phyloP scores from a whole-genome alignment of 2,113 vertebrate genomes.

The Psilopsiagon aymara region DNA sequence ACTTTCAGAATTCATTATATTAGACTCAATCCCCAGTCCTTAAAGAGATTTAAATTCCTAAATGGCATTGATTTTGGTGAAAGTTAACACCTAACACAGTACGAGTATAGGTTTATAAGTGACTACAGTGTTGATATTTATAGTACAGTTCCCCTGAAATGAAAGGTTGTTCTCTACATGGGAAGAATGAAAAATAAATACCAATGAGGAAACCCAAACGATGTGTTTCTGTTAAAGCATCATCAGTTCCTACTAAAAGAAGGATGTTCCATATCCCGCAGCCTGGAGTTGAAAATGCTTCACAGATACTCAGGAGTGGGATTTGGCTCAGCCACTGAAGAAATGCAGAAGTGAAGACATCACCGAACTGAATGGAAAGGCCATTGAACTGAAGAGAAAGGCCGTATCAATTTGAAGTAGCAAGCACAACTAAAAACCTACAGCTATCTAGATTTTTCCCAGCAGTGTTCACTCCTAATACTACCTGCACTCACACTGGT shows the following conservation, averaged over 20 bases:
- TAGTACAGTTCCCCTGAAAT: not conserved
- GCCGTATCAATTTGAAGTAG: not conserved
- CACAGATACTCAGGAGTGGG: not conserved
- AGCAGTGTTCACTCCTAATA: not conserved
- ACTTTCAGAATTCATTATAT: not conserved
- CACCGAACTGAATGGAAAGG: not conserved
- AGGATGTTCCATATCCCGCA: not conserved
- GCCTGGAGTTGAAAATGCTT: not conserved
- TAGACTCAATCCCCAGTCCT: not conserved
- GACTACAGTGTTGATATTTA: not conserved
- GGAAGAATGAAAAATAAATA: not conserved
- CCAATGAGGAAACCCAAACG: not conserved
- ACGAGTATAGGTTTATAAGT: not conserved
- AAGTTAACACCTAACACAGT: not conserved
- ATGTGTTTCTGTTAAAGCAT: not conserved
- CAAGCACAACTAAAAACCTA: not conserved
- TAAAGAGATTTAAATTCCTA: slow-evolving; percentile 16
- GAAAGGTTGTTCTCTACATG: not conserved
- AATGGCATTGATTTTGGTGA: not conserved
- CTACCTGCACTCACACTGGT: not conserved
- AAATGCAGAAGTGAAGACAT: not conserved
- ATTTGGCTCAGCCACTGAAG: not conserved
- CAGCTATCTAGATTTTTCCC: not conserved
- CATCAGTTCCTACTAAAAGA: not conserved
- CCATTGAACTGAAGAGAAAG: not conserved